phyloP scores from a whole-genome alignment of 2,113 vertebrate species.

The Cranoglanis bouderius region DNA sequence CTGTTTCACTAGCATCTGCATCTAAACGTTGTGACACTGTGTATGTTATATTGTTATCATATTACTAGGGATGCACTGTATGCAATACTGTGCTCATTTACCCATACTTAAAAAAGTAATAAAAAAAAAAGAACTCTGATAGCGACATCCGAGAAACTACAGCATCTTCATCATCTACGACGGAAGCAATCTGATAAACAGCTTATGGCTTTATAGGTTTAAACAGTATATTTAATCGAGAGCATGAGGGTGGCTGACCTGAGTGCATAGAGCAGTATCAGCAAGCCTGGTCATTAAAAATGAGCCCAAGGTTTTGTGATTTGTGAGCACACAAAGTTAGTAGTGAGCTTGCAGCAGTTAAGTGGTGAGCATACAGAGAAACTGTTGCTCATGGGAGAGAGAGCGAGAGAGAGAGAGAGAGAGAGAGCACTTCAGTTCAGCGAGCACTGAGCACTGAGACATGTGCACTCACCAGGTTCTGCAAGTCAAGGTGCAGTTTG shows the following conservation, averaged over 20 bases:
- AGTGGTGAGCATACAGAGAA: not conserved
- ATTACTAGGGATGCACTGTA: not conserved
- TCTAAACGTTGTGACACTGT: not conserved
- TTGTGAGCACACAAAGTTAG: not conserved
- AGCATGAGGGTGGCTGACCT: not conserved
- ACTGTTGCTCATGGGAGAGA: not conserved
- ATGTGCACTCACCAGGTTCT: not conserved
- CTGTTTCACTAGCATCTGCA: not conserved
- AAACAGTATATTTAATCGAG: not conserved
- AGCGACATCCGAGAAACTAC: not conserved
- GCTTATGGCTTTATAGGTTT: not conserved
- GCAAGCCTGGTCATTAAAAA: not conserved
- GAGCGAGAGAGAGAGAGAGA: not conserved
- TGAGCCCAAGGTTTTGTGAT: not conserved
- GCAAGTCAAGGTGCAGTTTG: not conserved
- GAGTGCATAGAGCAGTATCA: not conserved
- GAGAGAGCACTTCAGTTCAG: not conserved
- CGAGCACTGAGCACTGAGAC: not conserved
- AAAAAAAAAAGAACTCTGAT: not conserved
- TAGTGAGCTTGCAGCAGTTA: not conserved
- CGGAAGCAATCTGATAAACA: not conserved
- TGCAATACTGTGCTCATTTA: not conserved
- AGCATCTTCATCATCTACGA: not conserved
- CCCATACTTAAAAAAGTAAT: not conserved
- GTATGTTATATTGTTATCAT: not conserved